These are phyloP conservation scores for Pandemis heparana DNA, from an alignment of 2,888 invertebrate species.

Conservation along the genomic window DNA sequence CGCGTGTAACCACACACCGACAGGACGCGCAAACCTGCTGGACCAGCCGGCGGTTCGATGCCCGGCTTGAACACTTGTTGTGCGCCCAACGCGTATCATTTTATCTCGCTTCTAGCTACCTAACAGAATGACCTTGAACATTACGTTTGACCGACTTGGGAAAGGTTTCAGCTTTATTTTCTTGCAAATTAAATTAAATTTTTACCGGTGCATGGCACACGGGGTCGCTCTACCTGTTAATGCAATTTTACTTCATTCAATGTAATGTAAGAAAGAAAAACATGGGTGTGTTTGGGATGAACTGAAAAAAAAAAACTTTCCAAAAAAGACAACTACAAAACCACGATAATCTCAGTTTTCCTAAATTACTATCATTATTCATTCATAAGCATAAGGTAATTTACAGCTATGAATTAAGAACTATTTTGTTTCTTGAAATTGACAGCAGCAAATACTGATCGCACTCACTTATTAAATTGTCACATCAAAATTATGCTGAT, in stretches of 20 bases:
- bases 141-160: slow-evolving; percentile 38
- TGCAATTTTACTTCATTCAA: background rate
- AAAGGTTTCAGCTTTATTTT: slow-evolving; percentile 15
- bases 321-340: no score
- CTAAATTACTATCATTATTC: no score
- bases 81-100: slow-evolving; percentile 25
- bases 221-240: background rate
- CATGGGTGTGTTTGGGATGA: background rate
- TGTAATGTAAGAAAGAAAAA: background rate
- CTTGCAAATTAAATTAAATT: background rate
- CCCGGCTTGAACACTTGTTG: slow-evolving; percentile 43
- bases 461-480: background rate
- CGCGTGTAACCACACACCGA: background rate
- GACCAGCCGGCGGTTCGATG: slow-evolving; percentile 41
- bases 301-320: no score
- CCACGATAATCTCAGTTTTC: no score
- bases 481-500: slow-evolving; percentile 3
- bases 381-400: no score
- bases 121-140: slow-evolving; percentile 34
- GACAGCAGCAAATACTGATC: background rate
- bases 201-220: no score
- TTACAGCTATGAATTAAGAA: no score
- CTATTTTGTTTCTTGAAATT: background rate
- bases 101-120: slow-evolving; percentile 27
- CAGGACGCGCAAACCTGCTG: slow-evolving; percentile 44